A percentile compares a stretch with the other conserved stretches of the same genome.
phyloP scores from a whole-genome alignment of 2,888 invertebrate species.

The Sycophila texana region DNA sequence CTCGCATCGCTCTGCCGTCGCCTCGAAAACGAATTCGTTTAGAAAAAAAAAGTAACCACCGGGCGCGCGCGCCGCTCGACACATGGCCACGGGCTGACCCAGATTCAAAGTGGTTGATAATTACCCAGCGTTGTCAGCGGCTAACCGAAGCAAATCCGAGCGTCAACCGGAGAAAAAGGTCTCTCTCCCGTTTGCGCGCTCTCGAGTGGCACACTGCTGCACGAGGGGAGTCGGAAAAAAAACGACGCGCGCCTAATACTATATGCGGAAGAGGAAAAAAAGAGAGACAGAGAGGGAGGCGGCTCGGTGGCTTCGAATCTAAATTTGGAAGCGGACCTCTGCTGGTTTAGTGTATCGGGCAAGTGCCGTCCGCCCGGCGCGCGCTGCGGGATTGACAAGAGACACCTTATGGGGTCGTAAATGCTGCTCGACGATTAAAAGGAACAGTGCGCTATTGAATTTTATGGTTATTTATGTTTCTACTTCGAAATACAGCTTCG shows the following conservation, averaged over 20 bases:
- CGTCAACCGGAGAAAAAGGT: slow-evolving; percentile 37
- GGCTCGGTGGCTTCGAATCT: slow-evolving; percentile 1
- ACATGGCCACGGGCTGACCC: slow-evolving; percentile 64
- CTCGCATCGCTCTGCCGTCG: neutral
- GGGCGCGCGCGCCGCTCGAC: slow-evolving; percentile 37
- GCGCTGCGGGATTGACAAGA: slow-evolving; percentile 64
- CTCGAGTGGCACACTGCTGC: slow-evolving; percentile 12
- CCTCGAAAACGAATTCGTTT: slow-evolving; percentile 39
- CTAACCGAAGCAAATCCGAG: slow-evolving; percentile 61
- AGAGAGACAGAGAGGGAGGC: neutral
- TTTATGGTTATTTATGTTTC: no score
- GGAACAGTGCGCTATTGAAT: neutral
- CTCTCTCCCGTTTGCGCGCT: neutral
- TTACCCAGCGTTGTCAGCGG: slow-evolving; percentile 64
- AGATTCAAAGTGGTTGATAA: slow-evolving; percentile 69
- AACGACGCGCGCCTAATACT: neutral
- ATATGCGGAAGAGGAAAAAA: neutral
- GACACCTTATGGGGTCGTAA: slow-evolving; percentile 49
- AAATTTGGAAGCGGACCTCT: slow-evolving; percentile 46
- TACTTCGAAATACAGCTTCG: no score
- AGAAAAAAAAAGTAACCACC: slow-evolving; percentile 26
- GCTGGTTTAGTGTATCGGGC: slow-evolving; percentile 32
- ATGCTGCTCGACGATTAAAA: slow-evolving; percentile 41
- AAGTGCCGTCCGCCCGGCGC: slow-evolving; percentile 66
- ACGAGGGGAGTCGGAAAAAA: no score